Base-by-base conservation (phyloP, 2,113 vertebrate species). In the Copsychus sechellarum region DNA sequence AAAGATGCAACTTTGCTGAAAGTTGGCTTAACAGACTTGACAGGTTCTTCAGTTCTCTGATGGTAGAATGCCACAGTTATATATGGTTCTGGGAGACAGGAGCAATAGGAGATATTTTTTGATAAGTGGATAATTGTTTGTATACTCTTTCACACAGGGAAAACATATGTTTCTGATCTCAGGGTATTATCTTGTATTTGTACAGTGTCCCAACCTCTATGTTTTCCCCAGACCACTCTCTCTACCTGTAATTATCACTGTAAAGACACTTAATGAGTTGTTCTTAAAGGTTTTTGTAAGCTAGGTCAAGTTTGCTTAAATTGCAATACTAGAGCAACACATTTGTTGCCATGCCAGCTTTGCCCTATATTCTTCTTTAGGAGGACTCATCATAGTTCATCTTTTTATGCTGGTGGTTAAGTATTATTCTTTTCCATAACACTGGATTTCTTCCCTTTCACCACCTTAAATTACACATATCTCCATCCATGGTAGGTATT, bases 61-160 rank as follows among this genome's bases (percentile, higher is more conserved):
- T 14, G 5, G 17, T 65, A 36, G n/a, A 18, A 36, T 72, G 31
- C 5, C 12, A 65, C 34, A 45, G 14, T 23, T 86, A 18, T 92
- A 17, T 72, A 66, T 31, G 50, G 60, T 73, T 70, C 50, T 76
- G 33, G 42, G 64, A 86, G 62, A 73, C 11, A 58, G 31, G 45
- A 88, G n/a, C 73, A 70, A 73, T 20, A 88, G 29, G 54, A 86
- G 72, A 83, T 95, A 69, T n/a, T 69, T 86, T 51, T 72, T 93
- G 74, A 18, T 85, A 93, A 80, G 58, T 57, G 10, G 43, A 10
- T 92, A 95, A 93, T 90, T 83, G 71, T 80, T 94, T 92, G 92
- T 94, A 71, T 92, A 81, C 16, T 23, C 38, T 91, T 95, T 93
- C 94, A 96, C 71, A 94, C 81, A 73, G 90, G 81, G 92, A 93